Evolutionary conservation across 2,113 vertebrate genomes (phyloP), one percentile per base, ranked within the genome.

Genomic region (Entomyzon cyanotis): DNA sequence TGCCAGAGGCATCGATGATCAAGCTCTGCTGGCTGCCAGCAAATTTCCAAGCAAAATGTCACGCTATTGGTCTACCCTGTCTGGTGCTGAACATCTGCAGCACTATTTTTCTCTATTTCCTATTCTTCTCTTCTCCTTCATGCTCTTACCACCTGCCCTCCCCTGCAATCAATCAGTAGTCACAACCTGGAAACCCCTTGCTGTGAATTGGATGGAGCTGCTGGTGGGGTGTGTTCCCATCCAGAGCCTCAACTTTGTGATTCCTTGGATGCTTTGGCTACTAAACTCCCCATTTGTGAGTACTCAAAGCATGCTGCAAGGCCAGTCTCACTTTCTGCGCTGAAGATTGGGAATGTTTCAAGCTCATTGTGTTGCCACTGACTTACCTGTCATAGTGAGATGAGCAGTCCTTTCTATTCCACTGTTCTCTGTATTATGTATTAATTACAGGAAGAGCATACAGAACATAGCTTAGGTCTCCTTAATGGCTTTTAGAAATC

Each of bases 1-100:
- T 0, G 0, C 58, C 63, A 71, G 73, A 0, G 0, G n/a, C 1
- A 1, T 2, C 0, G 4, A 46, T 42, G 75, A 47, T 73, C 27
- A 22, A 62, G 35, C 30, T 83, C 41, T 7, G 9, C 60, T 22
- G 5, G 30, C n/a, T 69, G 39, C 58, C 78, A 77, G 71, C 0
- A 4, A 15, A 74, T 55, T 87, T 82, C 74, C 62, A 76, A 75
- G 75, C 13, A 13, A 53, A 75, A 56, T 15, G 9, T n/a, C 70
- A 46, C 0, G 0, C 35, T 76, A 22, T 20, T 12, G 39, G 42
- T 73, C 68, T 63, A 21, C 27, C 28, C 65, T 30, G n/a, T 3
- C 1, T 27, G 27, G 28, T 63, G 12, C 56, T 67, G 37, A 80
- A 46, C 3, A 4, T 19, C 42, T 77, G 28, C 30, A 83, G 49